Conservation (phyloP, 2,888 invertebrate species). For the Catocala sponsa region DNA sequence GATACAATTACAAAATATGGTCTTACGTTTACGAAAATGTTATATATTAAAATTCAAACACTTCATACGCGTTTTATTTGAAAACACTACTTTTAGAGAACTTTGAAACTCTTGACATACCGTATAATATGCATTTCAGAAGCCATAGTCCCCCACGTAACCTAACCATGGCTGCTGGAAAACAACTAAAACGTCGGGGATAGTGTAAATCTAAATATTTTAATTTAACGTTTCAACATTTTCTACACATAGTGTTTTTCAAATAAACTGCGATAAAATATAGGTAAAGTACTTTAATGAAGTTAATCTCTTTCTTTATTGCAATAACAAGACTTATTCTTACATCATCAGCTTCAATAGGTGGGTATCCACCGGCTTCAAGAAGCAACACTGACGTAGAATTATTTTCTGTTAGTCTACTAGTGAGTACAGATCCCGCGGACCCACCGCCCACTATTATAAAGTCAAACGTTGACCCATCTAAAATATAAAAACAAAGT, state of each 20-base stretch:
- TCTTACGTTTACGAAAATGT: neutral
- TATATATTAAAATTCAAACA: too few relatives aligned
- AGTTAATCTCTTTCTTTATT: too few relatives aligned
- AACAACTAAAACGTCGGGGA: too few relatives aligned
- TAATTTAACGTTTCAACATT: too few relatives aligned
- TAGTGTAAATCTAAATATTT: too few relatives aligned
- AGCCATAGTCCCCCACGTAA: too few relatives aligned
- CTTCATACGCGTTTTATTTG: too few relatives aligned
- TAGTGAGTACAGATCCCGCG: slow-evolving; percentile 50
- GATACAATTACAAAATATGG: neutral
- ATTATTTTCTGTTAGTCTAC: slow-evolving; percentile 47
- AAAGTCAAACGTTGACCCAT: slow-evolving; percentile 40
- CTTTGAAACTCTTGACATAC: too few relatives aligned
- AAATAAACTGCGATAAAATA: neutral
- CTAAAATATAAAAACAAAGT: neutral
- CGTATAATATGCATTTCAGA: too few relatives aligned
- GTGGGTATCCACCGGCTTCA: slow-evolving; percentile 53
- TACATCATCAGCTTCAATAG: slow-evolving; percentile 31
- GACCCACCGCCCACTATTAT: slow-evolving; percentile 53
- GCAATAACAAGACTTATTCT: neutral
- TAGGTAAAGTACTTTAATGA: too few relatives aligned
- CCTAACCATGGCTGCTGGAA: too few relatives aligned
- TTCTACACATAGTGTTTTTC: neutral
- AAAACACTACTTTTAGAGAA: too few relatives aligned
- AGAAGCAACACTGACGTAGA: slow-evolving; percentile 41